Percentiles rank a stretch among this genome's conserved stretches.
Evolutionary conservation across 1,140 invertebrate genomes (phyloP).

Genomic region (Pygmarrhopalites habei): DNA sequence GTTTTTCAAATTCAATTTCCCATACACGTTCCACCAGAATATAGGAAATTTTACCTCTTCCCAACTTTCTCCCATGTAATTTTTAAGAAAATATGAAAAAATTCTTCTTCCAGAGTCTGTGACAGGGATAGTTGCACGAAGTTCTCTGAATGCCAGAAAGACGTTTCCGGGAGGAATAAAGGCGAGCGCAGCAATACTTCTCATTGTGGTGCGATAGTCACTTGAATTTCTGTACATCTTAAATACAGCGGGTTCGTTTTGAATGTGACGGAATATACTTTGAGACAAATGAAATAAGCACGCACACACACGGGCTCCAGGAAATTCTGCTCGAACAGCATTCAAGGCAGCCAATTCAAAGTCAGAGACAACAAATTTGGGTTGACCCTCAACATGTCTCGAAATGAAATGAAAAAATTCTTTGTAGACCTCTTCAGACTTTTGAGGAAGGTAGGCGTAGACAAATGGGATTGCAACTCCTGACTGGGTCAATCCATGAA

Average conservation of each 20-base stretch:
- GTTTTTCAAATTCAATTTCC: too few relatives aligned
- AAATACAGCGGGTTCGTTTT: not conserved
- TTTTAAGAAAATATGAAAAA: not conserved
- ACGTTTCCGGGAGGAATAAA: not conserved
- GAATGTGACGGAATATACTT: constrained; percentile 1
- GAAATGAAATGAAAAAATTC: not conserved
- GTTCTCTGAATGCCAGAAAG: not conserved
- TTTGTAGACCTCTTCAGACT: not conserved
- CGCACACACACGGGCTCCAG: not conserved
- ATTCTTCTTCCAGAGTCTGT: not conserved
- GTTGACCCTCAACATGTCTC: not conserved
- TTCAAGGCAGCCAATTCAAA: constrained; percentile 6
- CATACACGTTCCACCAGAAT: not conserved
- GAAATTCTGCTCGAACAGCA: constrained; percentile 6
- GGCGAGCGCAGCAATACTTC: not conserved
- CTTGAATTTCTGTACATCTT: not conserved
- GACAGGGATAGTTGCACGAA: not conserved
- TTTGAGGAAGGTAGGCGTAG: not conserved
- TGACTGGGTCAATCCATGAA: not conserved
- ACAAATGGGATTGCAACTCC: not conserved
- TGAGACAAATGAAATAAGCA: constrained; percentile 4
- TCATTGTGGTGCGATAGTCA: not conserved
- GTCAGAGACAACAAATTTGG: constrained; percentile 4
- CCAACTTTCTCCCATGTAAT: not conserved
- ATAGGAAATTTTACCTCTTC: not conserved